Evolutionary conservation across 2,888 invertebrate species (phyloP), one percentile per base, ranked within the genome.

Genomic region (Drosophila anceps): DNA sequence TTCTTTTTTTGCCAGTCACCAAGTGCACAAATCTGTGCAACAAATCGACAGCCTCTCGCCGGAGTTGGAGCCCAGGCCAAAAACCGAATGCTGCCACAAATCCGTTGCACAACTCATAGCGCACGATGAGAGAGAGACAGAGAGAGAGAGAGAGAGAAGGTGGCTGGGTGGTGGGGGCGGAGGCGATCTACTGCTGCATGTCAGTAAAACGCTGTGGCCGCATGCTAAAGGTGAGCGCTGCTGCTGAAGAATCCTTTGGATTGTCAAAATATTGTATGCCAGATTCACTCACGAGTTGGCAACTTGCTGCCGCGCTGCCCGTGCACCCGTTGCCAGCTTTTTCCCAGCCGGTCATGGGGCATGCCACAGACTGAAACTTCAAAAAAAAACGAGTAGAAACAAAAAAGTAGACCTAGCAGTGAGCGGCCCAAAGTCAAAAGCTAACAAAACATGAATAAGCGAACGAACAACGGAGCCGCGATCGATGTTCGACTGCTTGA

Each of bases 181-280:
- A 15, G 65, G 60, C 61, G 71, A 78, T 75, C 78, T 67, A 48
- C 74, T 71, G 72, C 79, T 62, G 76, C 76, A 72, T 69, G 65
- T 73, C 71, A 76, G 75, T 55, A 41, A 33, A 70, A 65, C 69
- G 54, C 46, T 66, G 50, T 48, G 50, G 55, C 43, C 54, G 29
- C 73, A 73, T 50, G 66, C 77, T 64, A 78, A 78, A 78, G 77
- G 71, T 68, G 75, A 78, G 73, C 77, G 68, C 78, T 73, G 69
- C 77, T 64, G 81, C 83, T 82, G 76, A 89, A 82, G 89, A 87
- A 87, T 90, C 87, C 90, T 87, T 89, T 84, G 90, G 84, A 87
- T 90, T 90, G 90, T 89, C 90, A 87, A 86, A 86, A 86, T 90
- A 85, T 85, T 85, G 88, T 80, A 85, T 82, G 90, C 84, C 86